A percentile compares a stretch with the other conserved stretches of the same genome.
phyloP scores from a whole-genome alignment of 2,113 vertebrate genomes.

The Acinonyx jubatus region DNA sequence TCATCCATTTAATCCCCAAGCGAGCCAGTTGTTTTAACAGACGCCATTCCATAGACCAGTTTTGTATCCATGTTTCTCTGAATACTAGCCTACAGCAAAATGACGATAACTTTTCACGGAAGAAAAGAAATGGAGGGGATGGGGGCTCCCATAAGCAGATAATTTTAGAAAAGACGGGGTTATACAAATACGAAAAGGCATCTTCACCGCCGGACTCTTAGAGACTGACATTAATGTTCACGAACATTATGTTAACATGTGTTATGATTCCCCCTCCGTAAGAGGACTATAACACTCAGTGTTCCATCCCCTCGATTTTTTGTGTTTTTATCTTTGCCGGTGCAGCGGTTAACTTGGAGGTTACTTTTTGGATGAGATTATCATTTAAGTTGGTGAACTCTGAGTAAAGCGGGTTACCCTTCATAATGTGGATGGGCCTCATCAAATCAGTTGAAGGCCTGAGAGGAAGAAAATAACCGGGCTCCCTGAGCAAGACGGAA shows the following conservation, averaged over 20 bases:
- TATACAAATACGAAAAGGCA: neutral
- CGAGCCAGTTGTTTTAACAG: neutral
- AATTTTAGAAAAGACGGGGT: neutral
- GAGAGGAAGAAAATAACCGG: neutral
- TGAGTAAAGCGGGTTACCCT: neutral
- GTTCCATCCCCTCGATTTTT: rapidly evolving
- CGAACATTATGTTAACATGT: neutral
- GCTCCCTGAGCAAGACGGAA: neutral
- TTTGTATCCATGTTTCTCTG: neutral
- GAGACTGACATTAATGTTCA: neutral
- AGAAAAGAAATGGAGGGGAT: rapidly evolving
- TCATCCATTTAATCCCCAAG: neutral
- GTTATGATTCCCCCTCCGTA: neutral
- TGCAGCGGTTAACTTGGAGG: neutral
- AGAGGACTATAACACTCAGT: neutral
- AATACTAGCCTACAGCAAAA: neutral
- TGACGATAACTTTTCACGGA: neutral
- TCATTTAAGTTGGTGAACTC: neutral
- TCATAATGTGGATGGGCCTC: neutral
- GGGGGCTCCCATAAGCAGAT: neutral
- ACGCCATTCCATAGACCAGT: neutral
- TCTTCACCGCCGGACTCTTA: neutral
- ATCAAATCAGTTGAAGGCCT: neutral
- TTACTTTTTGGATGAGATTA: neutral
- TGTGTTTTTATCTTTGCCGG: neutral